These are phyloP conservation scores for Coturnix japonica DNA, from an alignment of 2,113 vertebrate species.

Conservation along the genomic window DNA sequence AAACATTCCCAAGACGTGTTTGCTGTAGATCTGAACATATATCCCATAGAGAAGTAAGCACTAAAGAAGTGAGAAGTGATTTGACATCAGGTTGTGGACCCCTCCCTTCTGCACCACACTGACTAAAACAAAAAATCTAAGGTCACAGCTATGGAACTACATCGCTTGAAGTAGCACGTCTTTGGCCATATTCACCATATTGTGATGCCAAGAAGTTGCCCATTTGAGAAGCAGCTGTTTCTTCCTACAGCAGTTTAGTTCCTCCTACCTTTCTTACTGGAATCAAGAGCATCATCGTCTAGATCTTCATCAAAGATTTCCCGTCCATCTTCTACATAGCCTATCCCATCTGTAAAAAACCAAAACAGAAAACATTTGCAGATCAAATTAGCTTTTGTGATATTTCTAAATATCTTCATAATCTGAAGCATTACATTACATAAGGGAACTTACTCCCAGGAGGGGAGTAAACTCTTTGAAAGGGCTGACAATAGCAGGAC, in stretches of 20 bases:
- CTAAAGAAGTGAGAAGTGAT: background rate
- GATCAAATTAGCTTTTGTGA: background rate
- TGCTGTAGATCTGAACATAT: background rate
- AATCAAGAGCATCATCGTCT: slow-evolving; percentile 83
- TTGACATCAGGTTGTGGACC: background rate
- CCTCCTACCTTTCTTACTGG: slow-evolving; percentile 79
- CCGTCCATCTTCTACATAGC: slow-evolving; percentile 95
- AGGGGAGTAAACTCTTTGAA: no score
- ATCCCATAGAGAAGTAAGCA: background rate
- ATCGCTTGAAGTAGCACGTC: background rate
- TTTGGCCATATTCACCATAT: background rate
- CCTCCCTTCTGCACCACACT: background rate
- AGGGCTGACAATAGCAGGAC: no score
- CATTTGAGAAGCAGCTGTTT: background rate
- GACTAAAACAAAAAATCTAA: background rate
- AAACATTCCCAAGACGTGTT: background rate
- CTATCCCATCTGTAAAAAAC: slow-evolving; percentile 84
- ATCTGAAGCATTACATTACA: background rate
- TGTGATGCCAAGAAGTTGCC: background rate
- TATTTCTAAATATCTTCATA: background rate
- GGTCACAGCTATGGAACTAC: background rate
- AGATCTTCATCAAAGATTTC: slow-evolving; percentile 99
- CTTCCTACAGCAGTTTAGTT: background rate
- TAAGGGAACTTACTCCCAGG: no score
- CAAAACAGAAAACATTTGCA: background rate